Percentiles rank a stretch among this genome's conserved stretches.
Evolutionary conservation across 2,113 vertebrate genomes (phyloP).

Genomic region (Colistium nudipinnis): DNA sequence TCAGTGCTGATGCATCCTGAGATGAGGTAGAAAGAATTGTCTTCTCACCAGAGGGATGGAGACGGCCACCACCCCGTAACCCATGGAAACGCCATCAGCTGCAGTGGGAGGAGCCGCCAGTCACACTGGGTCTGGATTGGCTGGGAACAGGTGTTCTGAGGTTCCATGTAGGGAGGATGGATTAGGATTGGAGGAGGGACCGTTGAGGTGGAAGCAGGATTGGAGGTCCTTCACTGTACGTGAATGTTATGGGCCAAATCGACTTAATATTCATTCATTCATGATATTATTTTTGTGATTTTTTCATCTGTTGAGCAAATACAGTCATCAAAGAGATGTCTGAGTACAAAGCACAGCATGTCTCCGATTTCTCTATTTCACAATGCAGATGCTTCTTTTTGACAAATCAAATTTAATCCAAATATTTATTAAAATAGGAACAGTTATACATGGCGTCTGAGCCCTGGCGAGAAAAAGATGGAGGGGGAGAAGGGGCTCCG

Average conservation of each 20-base stretch:
- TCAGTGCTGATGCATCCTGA: slow-evolving; percentile 27
- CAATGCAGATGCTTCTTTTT: no score
- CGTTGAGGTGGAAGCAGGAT: background rate
- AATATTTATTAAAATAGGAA: no score
- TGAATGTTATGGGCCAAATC: background rate
- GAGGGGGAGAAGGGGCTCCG: no score
- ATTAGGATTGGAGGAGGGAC: slow-evolving; percentile 29
- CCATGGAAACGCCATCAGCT: slow-evolving; percentile 75
- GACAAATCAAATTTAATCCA: no score
- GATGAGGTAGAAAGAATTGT: slow-evolving; percentile 19
- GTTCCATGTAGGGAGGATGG: slow-evolving; percentile 60
- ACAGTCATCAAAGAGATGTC: background rate
- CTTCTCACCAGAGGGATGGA: slow-evolving; percentile 49
- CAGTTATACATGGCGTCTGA: no score
- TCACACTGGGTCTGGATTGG: slow-evolving; percentile 70
- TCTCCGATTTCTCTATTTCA: no score
- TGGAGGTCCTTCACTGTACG: background rate
- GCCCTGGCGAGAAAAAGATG: no score
- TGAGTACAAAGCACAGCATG: no score
- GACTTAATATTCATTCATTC: background rate
- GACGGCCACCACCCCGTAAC: slow-evolving; percentile 80
- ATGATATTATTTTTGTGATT: no score
- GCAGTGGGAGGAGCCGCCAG: slow-evolving; percentile 77
- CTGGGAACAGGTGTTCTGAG: slow-evolving; percentile 77
- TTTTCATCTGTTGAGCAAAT: no score